phyloP scores from a whole-genome alignment of 2,113 vertebrate species.

The Larimichthys crocea region DNA sequence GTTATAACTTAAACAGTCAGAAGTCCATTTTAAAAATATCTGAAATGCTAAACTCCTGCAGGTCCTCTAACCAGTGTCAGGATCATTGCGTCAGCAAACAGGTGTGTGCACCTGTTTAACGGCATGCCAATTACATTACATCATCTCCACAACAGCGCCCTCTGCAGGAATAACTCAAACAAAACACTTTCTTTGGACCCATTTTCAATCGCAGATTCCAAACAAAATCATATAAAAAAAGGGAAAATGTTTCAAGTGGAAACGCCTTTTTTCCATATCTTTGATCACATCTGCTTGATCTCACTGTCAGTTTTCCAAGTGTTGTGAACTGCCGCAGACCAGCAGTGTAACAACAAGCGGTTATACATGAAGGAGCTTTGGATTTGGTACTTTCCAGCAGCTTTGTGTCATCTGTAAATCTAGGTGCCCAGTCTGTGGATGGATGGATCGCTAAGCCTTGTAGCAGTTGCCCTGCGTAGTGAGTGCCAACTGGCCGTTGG shows the following conservation, averaged over 20 bases:
- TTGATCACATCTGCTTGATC: slow-evolving; percentile 32
- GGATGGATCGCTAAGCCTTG: slow-evolving; percentile 85
- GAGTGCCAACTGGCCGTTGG: slow-evolving; percentile 94
- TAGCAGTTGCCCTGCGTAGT: slow-evolving; percentile 89
- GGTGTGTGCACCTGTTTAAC: not conserved
- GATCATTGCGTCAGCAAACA: slow-evolving; percentile 25
- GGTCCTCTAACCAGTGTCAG: slow-evolving; percentile 21
- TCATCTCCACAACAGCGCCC: slow-evolving; percentile 36
- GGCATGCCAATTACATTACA: not conserved
- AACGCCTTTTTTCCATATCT: slow-evolving; percentile 32
- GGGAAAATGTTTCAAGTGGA: slow-evolving; percentile 12
- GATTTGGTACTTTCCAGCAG: slow-evolving; percentile 78
- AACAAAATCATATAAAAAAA: slow-evolving; percentile 41
- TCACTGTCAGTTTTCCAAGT: slow-evolving; percentile 25
- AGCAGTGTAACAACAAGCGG: slow-evolving; percentile 52
- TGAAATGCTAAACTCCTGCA: slow-evolving; percentile 63
- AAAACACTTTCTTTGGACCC: slow-evolving; percentile 62
- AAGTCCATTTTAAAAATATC: slow-evolving; percentile 60
- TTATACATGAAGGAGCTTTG: slow-evolving; percentile 63
- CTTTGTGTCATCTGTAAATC: slow-evolving; percentile 53
- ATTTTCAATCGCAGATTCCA: slow-evolving; percentile 27
- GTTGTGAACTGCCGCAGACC: slow-evolving; percentile 21
- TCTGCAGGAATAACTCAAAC: slow-evolving; percentile 31
- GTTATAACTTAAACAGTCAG: slow-evolving; percentile 73
- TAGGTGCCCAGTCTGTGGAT: slow-evolving; percentile 18